These are phyloP conservation scores for Lordiphosa fenestrarum DNA, from an alignment of 2,888 invertebrate species.

Conservation along the genomic window DNA sequence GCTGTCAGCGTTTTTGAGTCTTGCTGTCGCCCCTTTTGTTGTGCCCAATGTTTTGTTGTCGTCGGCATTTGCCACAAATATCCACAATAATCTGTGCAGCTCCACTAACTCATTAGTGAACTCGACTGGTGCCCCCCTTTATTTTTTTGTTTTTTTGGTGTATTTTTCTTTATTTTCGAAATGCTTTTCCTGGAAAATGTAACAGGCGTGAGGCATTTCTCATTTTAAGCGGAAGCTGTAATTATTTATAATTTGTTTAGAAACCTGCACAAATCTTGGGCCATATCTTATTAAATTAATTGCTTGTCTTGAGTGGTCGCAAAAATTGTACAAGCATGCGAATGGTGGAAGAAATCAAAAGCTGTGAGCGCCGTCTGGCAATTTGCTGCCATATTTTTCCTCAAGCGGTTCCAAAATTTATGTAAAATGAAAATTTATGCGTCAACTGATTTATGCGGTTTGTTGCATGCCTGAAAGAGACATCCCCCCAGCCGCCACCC, in stretches of 20 bases:
- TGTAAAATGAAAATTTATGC: constrained; percentile 75
- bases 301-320: constrained; percentile 63
- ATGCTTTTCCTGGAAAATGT: constrained; percentile 56
- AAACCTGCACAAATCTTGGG: constrained; percentile 29
- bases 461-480: constrained; percentile 60
- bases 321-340: constrained; percentile 25
- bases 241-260: constrained; percentile 70
- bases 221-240: constrained; percentile 65
- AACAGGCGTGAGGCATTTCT: constrained; percentile 56
- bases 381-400: constrained; percentile 69
- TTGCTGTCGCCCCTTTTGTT: constrained; percentile 56
- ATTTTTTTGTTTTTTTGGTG: not conserved
- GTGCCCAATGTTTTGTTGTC: constrained; percentile 40
- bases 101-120: constrained; percentile 59
- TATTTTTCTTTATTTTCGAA: constrained; percentile 11
- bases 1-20: constrained; percentile 71
- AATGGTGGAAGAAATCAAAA: constrained; percentile 43
- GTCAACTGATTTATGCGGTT: constrained; percentile 73
- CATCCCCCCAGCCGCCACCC: constrained; percentile 7
- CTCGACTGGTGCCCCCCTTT: constrained; percentile 21
- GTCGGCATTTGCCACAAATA: constrained; percentile 70
- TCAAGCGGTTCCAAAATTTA: constrained; percentile 58
- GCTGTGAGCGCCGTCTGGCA: constrained; percentile 53
- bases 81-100: constrained; percentile 62
- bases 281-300: constrained; percentile 59